A percentile compares a stretch with the other conserved stretches of the same genome.
Evolutionary conservation across 2,888 invertebrate species (phyloP).

Genomic region (Lottia scabra): DNA sequence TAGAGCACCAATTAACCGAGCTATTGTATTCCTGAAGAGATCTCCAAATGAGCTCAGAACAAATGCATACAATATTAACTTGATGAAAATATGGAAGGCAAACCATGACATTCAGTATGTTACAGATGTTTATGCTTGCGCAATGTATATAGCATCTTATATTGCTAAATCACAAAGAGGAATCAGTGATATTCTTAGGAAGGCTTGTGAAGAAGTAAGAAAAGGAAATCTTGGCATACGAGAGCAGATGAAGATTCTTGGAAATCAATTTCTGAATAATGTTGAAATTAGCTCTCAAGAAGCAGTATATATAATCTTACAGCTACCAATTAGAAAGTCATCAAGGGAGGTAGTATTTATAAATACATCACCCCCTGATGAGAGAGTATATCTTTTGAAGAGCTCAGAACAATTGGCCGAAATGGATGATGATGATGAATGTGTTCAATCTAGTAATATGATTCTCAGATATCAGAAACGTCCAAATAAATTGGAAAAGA

Average conservation of each 20-base stretch:
- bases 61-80: too few relatives aligned
- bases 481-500: background rate
- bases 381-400: conserved; percentile 51
- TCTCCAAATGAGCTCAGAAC: too few relatives aligned
- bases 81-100: too few relatives aligned
- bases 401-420: conserved; percentile 30
- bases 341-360: conserved; percentile 36
- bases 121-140: background rate
- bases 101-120: too few relatives aligned
- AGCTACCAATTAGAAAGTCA: conserved; percentile 37
- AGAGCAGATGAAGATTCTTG: conserved; percentile 35
- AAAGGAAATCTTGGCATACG: conserved; percentile 18
- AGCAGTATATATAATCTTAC: conserved; percentile 20
- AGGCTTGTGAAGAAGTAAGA: conserved; percentile 32
- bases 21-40: conserved; percentile 13
- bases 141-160: conserved; percentile 34
- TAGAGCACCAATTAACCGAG: conserved; percentile 17
- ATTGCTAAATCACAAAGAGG: conserved; percentile 37
- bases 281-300: conserved; percentile 50
- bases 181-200: conserved; percentile 36
- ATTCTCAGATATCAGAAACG: conserved; percentile 29
- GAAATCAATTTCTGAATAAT: conserved; percentile 23
- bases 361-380: conserved; percentile 42
- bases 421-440: conserved; percentile 32
- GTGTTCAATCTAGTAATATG: conserved; percentile 29